These are phyloP conservation scores for Sebastes elongatus DNA, from an alignment of 2,797 vertebrate species.

Conservation along the genomic window DNA sequence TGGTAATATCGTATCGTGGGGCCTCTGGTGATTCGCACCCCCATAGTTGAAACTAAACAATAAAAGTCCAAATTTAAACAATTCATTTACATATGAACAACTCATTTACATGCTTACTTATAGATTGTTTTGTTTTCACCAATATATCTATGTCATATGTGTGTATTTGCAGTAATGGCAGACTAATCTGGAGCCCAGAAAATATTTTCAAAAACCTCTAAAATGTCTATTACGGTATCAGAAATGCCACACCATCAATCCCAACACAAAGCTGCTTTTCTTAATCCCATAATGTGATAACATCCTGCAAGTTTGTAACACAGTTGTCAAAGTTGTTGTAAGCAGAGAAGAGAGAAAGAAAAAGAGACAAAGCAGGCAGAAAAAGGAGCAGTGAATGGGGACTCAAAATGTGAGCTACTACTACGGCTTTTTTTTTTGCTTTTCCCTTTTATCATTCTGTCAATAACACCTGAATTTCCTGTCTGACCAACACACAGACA, in stretches of 20 bases:
- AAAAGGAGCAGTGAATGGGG: neutral
- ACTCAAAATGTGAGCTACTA: neutral
- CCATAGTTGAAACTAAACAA: neutral
- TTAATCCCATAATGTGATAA: neutral
- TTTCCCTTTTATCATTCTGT: neutral
- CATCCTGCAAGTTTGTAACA: neutral
- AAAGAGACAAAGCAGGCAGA: neutral
- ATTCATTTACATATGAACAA: neutral
- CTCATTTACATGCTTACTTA: neutral
- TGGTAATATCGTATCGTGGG: no score
- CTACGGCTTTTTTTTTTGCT: rapidly evolving
- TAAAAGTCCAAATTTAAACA: neutral
- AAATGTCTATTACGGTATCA: neutral
- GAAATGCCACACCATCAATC: neutral
- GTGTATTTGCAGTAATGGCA: neutral
- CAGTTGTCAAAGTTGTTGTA: neutral
- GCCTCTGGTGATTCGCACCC: no score
- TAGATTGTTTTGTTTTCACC: neutral
- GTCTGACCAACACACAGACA: neutral
- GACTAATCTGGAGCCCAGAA: neutral
- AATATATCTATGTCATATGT: neutral
- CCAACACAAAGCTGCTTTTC: neutral
- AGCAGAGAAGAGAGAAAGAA: neutral
- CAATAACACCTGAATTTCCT: neutral
- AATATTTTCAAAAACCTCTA: neutral